Base-by-base conservation (phyloP, 2,797 vertebrate genomes). In the Pachyuromys duprasi region DNA sequence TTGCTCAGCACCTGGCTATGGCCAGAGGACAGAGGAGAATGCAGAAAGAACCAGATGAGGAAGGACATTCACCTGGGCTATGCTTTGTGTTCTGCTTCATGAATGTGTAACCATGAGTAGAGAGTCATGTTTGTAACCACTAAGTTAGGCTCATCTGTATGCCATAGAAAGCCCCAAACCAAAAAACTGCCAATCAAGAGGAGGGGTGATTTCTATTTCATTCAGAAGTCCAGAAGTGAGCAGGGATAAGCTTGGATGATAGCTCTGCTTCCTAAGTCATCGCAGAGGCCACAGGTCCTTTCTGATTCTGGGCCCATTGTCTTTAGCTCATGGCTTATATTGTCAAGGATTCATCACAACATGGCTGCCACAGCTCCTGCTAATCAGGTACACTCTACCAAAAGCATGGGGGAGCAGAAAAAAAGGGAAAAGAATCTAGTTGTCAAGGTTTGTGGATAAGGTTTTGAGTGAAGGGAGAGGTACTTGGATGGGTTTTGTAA, bases 321-420 rank as follows among this genome's bases (percentile, higher is more conserved):
- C 55, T 89, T 95, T 79, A 83, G 76, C n/a, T 49, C 65, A 80
- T 22, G 39, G 74, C 42, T 89, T 69, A 55, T 0, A 69, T 62
- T 26, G 45, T 93, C 65, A 83, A 42, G 31, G 82, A 39, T 24
- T 67, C 3, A 24, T 80, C 14, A 53, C 65, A 70, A 81, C 20
- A 36, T 57, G 79, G 60, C 24, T 39, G 45, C n/a, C 24, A 39
- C 49, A 45, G 53, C 20, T 49, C 89, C 75, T 79, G 49, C 24
- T 33, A 80, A 80, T 20, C 69, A 53, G 20, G 28, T 18, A 3
- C 53, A 26, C 18, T 42, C 33, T 79, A 53, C n/a, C 13, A 36
- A 60, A 14, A 70, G 70, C 63, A 39, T 45, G 26, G 22, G 60
- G 2, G 39, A 87, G 22, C 53, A 94, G 39, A 36, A 15, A 55